phyloP scores from a whole-genome alignment of 1,140 invertebrate species.

The Eurosta solidaginis region DNA sequence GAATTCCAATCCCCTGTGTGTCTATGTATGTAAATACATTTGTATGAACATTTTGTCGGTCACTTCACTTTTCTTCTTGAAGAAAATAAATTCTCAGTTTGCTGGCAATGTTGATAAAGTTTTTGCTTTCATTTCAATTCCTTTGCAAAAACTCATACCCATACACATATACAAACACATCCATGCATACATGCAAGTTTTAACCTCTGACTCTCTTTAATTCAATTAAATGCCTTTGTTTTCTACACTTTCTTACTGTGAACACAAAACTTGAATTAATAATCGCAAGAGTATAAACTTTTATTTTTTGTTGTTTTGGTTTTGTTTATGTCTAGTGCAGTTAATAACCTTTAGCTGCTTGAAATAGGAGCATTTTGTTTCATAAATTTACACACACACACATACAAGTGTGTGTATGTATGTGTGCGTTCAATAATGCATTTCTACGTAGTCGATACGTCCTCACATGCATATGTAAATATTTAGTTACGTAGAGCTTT shows the following conservation, averaged over 20 bases:
- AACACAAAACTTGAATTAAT: not conserved
- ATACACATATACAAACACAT: not conserved
- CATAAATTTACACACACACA: not conserved
- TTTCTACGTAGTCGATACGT: too few relatives aligned
- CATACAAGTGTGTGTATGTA: not conserved
- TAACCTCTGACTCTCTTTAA: constrained; percentile 27
- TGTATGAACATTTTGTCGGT: constrained; percentile 12
- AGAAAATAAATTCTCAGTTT: constrained; percentile 4
- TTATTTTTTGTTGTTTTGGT: not conserved
- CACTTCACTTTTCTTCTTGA: constrained; percentile 20
- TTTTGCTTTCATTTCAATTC: constrained; percentile 27
- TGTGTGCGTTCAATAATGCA: not conserved
- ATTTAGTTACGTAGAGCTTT: not conserved
- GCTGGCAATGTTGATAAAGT: not conserved
- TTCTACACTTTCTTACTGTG: not conserved
- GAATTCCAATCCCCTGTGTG: not conserved
- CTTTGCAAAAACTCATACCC: not conserved
- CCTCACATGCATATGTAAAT: not conserved
- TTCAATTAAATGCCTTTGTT: constrained; percentile 29
- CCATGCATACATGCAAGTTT: not conserved
- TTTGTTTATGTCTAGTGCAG: not conserved
- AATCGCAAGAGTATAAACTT: not conserved
- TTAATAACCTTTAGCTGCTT: constrained; percentile 21
- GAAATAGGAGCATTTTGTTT: not conserved
- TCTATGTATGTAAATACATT: too few relatives aligned